Conservation (phyloP, 1,140 invertebrate genomes). For the Papilio polytes region DNA sequence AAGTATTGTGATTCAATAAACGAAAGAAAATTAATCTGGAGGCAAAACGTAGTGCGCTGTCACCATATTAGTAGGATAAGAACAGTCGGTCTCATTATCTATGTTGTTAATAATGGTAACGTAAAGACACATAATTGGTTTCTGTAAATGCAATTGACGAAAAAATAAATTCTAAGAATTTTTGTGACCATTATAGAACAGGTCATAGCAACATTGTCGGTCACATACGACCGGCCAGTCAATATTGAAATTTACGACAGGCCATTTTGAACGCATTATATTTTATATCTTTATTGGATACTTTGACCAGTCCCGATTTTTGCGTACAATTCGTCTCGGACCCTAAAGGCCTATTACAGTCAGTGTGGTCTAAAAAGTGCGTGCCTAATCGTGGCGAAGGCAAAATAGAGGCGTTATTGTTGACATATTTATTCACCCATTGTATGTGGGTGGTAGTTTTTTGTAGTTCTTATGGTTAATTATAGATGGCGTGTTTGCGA, state of each 20-base stretch:
- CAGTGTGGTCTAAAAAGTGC: slow-evolving; percentile 36
- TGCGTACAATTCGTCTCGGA: slow-evolving; percentile 27
- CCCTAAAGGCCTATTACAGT: slow-evolving; percentile 23
- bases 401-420: slow-evolving; percentile 48
- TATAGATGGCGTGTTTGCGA: slow-evolving; percentile 8
- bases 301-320: slow-evolving; percentile 48
- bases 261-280: slow-evolving; percentile 55
- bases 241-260: slow-evolving; percentile 68
- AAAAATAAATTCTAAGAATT: too few relatives aligned
- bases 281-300: slow-evolving; percentile 67
- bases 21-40: too few relatives aligned
- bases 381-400: slow-evolving; percentile 32
- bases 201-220: slow-evolving; percentile 53
- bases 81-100: too few relatives aligned
- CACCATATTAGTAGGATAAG: too few relatives aligned
- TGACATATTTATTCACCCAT: slow-evolving; percentile 40
- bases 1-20: too few relatives aligned
- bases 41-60: too few relatives aligned
- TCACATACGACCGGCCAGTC: slow-evolving; percentile 46
- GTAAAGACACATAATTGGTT: too few relatives aligned
- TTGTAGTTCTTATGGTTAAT: slow-evolving; percentile 20
- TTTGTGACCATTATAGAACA: slow-evolving; percentile 46
- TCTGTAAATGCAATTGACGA: too few relatives aligned
- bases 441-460: slow-evolving; percentile 43
- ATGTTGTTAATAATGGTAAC: too few relatives aligned